Conservation (phyloP, 2,113 vertebrate genomes). For the Pipra filicauda region DNA sequence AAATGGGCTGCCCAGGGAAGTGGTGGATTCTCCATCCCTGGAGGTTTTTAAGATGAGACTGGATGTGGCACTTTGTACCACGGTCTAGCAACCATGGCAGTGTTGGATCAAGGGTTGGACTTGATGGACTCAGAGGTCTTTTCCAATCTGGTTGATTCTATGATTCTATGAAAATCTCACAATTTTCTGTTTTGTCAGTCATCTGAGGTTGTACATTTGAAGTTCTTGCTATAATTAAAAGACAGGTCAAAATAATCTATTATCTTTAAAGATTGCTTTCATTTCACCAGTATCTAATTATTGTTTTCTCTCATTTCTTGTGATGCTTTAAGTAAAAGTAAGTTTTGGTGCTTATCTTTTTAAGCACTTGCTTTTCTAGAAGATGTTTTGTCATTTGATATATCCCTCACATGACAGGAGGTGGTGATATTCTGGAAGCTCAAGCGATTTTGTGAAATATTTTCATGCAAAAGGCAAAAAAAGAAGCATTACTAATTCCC, state of each 20-base stretch:
- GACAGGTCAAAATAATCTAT: background rate
- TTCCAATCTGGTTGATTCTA: no score
- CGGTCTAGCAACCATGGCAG: no score
- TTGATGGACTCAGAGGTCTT: no score
- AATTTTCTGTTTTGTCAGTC: background rate
- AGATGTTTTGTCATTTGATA: background rate
- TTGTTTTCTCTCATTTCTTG: background rate
- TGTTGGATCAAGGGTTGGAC: no score
- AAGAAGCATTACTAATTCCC: background rate
- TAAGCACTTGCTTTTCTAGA: background rate
- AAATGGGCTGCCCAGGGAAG: no score
- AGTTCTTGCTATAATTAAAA: background rate
- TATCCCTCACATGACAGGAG: background rate
- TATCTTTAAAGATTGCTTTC: background rate
- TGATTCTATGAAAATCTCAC: background rate
- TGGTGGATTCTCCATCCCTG: no score
- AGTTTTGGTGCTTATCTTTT: background rate
- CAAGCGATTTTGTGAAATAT: background rate
- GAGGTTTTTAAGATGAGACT: no score
- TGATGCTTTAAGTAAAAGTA: background rate
- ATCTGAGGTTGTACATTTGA: background rate
- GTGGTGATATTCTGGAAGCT: background rate
- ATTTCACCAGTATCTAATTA: background rate
- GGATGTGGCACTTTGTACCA: no score
- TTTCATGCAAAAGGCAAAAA: background rate